phyloP scores from a whole-genome alignment of 2,888 invertebrate genomes.

The Masnerella sp. region DNA sequence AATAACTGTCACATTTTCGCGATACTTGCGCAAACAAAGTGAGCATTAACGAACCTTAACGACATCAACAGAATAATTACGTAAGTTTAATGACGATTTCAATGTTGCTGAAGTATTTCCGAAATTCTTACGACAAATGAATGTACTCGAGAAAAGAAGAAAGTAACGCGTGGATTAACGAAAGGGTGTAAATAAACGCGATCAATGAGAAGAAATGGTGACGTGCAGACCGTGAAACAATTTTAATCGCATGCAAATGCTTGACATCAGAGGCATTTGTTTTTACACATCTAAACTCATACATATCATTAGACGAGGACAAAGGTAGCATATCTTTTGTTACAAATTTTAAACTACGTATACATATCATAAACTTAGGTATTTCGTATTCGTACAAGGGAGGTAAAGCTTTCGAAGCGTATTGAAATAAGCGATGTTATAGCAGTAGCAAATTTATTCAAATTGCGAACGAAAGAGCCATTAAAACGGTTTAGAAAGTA shows the following conservation, averaged over 20 bases:
- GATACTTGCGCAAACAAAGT: constrained; percentile 21
- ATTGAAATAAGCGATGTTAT: constrained; percentile 46
- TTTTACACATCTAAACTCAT: constrained; percentile 39
- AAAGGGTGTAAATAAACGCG: too few species aligned
- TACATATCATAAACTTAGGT: constrained; percentile 48
- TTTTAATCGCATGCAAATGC: constrained; percentile 13
- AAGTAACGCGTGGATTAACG: not conserved
- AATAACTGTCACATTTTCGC: constrained; percentile 23
- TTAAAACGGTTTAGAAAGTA: constrained; percentile 34
- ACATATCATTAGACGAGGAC: constrained; percentile 34
- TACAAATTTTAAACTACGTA: constrained; percentile 35
- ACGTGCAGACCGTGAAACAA: not conserved
- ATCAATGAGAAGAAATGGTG: too few species aligned
- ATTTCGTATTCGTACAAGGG: constrained; percentile 34
- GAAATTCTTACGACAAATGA: constrained; percentile 36
- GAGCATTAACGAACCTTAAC: constrained; percentile 29
- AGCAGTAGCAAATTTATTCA: constrained; percentile 45
- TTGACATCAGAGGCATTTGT: constrained; percentile 37
- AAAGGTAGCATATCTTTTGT: constrained; percentile 35
- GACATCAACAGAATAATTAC: not conserved
- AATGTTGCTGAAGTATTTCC: constrained; percentile 37
- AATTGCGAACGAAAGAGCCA: constrained; percentile 7
- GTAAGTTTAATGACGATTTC: constrained; percentile 10
- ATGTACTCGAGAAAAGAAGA: constrained; percentile 27
- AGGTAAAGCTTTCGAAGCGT: constrained; percentile 41